These are phyloP conservation scores for Rotaria macrura DNA, from an alignment of 2,888 invertebrate species.

Conservation along the genomic window DNA sequence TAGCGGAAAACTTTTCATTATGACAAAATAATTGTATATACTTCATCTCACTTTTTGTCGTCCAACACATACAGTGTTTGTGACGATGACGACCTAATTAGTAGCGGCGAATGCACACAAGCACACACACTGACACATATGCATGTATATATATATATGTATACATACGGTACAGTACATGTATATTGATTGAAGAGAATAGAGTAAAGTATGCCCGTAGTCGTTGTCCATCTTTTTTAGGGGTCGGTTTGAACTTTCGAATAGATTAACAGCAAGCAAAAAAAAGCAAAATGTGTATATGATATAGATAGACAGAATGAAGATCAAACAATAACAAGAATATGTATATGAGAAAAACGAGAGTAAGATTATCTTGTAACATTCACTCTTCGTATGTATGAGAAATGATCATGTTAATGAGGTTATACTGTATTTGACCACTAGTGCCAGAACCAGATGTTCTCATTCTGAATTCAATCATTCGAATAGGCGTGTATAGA, in stretches of 20 bases:
- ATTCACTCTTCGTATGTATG: not conserved
- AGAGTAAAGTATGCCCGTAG: not conserved
- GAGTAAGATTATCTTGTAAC: not conserved
- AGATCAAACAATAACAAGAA: constrained; percentile 3
- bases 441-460: not conserved
- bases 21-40: not conserved
- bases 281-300: not conserved
- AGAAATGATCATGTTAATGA: not conserved
- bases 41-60: not conserved
- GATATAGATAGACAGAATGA: not conserved
- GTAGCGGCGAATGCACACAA: not conserved
- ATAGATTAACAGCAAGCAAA: not conserved
- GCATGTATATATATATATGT: too few relatives aligned
- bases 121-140: not conserved
- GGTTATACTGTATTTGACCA: not conserved
- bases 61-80: not conserved
- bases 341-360: not conserved
- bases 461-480: not conserved
- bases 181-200: not conserved
- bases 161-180: too few relatives aligned
- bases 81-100: not conserved
- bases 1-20: not conserved
- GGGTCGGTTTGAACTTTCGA: not conserved
- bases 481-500: not conserved
- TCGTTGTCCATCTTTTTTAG: not conserved